Base-by-base conservation (phyloP, 2,797 vertebrate genomes). In the Mallotus villosus region DNA sequence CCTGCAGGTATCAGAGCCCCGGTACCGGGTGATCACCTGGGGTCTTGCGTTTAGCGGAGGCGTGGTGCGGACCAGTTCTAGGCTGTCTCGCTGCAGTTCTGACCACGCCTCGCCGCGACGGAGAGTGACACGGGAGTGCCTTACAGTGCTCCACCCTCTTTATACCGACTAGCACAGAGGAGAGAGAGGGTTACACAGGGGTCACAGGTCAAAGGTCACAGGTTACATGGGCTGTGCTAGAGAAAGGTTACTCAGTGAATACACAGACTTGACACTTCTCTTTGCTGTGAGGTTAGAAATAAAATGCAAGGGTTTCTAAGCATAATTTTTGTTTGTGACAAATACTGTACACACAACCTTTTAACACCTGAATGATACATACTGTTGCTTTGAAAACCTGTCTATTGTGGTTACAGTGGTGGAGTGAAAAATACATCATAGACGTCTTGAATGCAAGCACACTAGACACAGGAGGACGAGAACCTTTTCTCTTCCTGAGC, bases 401-500 rank as follows among this genome's bases (percentile, higher is more conserved):
- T 58, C 19, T 22, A 21, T 58, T 7, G 55, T 22, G n/a, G 21
- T 19, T 34, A 63, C 61, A 63, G 5, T 7, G 27, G 37, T 41
- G 14, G 37, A 41, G 37, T 53, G 17, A 17, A n/a, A n/a, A 55
- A n/a, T 55, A 37, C 53, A 68, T 24, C 19, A 60, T 9, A 41
- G 37, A 17, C 14, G 46, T 27, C 41, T 49, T 53, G 17, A 51
- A 24, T 14, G 2, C 37, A 61, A 22, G 16, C 14, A 27, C 64
- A 29, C 25, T 53, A 55, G 16, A 55, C 51, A 55, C 46, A 53
- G 29, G 37, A 58, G 59, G n/a, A 76, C 87, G 4, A 88, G 91
- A 96, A 97, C 96, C 96, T 97, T 96, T 97, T 95, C 95, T 97
- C 94, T 95, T 97, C 94, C 94, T 97, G 87, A 92, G 92, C 87